Evolutionary conservation across 1,140 invertebrate genomes (phyloP).

Genomic region (Drosophila sechellia): DNA sequence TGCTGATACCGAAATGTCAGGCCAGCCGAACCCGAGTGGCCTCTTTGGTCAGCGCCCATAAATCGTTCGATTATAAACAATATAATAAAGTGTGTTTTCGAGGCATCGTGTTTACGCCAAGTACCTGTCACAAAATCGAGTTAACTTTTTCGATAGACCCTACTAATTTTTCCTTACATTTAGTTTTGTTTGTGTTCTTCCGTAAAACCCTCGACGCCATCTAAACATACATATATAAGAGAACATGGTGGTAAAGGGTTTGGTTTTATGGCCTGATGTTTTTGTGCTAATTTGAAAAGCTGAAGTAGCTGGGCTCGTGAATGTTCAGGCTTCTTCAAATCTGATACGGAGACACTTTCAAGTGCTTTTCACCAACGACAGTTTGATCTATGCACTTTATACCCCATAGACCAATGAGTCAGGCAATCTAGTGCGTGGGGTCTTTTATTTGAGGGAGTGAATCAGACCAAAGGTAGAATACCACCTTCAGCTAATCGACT

Average conservation of each 20-base stretch:
- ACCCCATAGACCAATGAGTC: constrained; percentile 6
- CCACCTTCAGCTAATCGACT: not conserved
- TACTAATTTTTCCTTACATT: constrained; percentile 1
- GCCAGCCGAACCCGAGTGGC: constrained; percentile 15
- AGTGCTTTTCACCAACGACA: constrained; percentile 25
- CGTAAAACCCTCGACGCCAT: not conserved
- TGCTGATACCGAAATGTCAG: constrained; percentile 44
- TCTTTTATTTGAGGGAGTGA: not conserved
- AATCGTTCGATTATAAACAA: constrained; percentile 64
- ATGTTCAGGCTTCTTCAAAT: constrained; percentile 16
- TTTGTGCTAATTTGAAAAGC: constrained; percentile 57
- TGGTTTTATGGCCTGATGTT: constrained; percentile 6
- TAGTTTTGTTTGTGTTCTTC: constrained; percentile 15
- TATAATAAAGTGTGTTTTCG: constrained; percentile 31
- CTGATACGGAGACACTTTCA: constrained; percentile 53
- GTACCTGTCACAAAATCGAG: constrained; percentile 51
- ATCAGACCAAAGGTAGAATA: constrained; percentile 4
- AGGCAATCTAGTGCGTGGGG: not conserved
- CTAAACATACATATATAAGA: not conserved
- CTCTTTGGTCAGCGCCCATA: constrained; percentile 44
- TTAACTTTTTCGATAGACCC: constrained; percentile 5
- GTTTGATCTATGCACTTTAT: constrained; percentile 3
- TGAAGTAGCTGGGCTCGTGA: constrained; percentile 29
- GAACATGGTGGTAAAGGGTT: constrained; percentile 23
- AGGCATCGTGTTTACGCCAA: constrained; percentile 40